Conservation (phyloP, 1,140 invertebrate species). For the Euborellia annulipes region DNA sequence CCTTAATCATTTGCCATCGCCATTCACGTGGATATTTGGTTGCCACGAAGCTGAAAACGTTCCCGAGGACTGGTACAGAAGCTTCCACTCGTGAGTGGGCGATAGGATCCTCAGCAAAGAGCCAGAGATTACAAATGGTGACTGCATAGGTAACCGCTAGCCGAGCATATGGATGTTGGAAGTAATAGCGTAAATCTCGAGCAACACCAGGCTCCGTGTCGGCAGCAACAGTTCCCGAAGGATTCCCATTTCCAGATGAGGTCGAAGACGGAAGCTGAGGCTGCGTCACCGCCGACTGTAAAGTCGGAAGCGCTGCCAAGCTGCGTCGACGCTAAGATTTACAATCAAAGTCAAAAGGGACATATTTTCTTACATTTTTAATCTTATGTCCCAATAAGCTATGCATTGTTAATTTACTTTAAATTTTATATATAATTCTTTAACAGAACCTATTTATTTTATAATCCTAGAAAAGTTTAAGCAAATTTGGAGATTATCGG, state of each 20-base stretch:
- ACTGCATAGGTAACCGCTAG: constrained; percentile 36
- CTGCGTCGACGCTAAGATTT: no score
- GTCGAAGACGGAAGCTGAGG: not conserved
- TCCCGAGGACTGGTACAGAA: constrained; percentile 33
- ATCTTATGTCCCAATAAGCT: no score
- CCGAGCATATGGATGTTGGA: constrained; percentile 38
- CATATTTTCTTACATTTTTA: no score
- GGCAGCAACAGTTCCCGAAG: not conserved
- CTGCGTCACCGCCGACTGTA: no score
- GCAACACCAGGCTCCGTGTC: not conserved
- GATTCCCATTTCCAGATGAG: not conserved
- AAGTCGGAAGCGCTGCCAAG: no score
- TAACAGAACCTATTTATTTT: no score
- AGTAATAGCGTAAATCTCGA: constrained; percentile 34
- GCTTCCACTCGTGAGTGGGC: constrained; percentile 23
- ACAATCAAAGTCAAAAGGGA: no score
- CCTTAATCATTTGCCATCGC: constrained; percentile 33
- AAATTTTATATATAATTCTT: no score
- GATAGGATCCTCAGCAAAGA: constrained; percentile 42
- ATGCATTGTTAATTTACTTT: no score
- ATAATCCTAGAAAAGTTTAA: no score
- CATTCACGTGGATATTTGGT: constrained; percentile 34
- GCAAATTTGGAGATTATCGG: no score
- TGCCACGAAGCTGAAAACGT: constrained; percentile 36
- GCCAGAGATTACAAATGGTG: constrained; percentile 38